These are phyloP conservation scores for Argynnis bischoffii DNA, from an alignment of 2,888 invertebrate genomes.

Conservation along the genomic window DNA sequence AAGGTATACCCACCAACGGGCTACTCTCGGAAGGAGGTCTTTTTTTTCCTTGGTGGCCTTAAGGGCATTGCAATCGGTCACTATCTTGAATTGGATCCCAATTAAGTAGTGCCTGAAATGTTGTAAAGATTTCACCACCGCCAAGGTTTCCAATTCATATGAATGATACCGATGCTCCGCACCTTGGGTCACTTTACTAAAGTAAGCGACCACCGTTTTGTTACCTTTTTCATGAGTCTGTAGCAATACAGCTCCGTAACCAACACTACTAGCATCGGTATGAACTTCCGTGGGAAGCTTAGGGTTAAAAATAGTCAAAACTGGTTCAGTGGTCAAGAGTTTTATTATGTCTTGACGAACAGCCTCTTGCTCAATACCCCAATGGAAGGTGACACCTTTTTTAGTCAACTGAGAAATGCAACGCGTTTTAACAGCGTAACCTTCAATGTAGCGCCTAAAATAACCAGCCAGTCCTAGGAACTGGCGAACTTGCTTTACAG, in stretches of 20 bases:
- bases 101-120: conserved; percentile 40
- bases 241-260: conserved; percentile 36
- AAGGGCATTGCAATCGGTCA: conserved; percentile 51
- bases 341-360: conserved; percentile 32
- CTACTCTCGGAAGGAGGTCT: conserved; percentile 47
- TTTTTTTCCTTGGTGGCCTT: conserved; percentile 45
- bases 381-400: conserved; percentile 30
- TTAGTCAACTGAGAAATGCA: conserved; percentile 27
- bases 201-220: conserved; percentile 34
- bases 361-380: conserved; percentile 29
- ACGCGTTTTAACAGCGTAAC: conserved; percentile 21
- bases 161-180: conserved; percentile 38
- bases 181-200: conserved; percentile 37
- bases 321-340: conserved; percentile 29
- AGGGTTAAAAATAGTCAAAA: conserved; percentile 36
- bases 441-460: conserved; percentile 37
- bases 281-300: conserved; percentile 33
- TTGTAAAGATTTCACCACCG: conserved; percentile 39
- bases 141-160: conserved; percentile 40
- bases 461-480: conserved; percentile 39
- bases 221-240: conserved; percentile 28
- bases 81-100: conserved; percentile 37
- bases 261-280: conserved; percentile 36
- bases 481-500: conserved; percentile 26
- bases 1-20: conserved; percentile 46